phyloP scores from a whole-genome alignment of 2,113 vertebrate species.

The Nesospiza acunhae region DNA sequence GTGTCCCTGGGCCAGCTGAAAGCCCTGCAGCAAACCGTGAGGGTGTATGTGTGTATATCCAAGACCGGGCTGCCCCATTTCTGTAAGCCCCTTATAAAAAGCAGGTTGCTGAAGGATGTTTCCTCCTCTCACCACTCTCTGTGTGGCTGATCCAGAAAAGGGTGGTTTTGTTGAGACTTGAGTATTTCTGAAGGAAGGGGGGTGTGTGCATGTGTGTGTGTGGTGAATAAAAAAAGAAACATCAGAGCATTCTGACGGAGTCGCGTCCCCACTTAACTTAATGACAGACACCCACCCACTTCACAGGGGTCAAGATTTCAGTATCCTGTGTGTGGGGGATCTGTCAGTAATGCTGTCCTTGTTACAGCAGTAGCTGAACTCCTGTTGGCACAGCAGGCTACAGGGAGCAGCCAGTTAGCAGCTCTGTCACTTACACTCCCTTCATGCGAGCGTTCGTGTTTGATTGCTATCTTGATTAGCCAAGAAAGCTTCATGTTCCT shows the following conservation, averaged over 20 bases:
- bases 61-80: not conserved
- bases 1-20: not conserved
- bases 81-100: not conserved
- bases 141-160: not conserved
- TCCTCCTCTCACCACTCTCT: not conserved
- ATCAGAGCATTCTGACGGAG: not conserved
- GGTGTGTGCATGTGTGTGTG: not conserved
- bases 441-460: not conserved
- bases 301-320: constrained; percentile 54
- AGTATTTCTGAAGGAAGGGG: not conserved
- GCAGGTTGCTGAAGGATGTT: not conserved
- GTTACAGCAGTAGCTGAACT: constrained; percentile 59
- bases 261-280: not conserved
- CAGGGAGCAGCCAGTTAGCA: constrained; percentile 30
- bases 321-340: not conserved
- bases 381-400: constrained; percentile 26
- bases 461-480: constrained; percentile 58
- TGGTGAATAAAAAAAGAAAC: constrained; percentile 35
- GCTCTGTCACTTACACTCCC: not conserved
- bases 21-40: not conserved
- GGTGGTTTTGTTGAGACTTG: not conserved
- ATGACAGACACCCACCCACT: constrained; percentile 47
- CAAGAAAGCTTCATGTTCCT: not conserved
- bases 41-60: not conserved
- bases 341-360: constrained; percentile 49